A percentile compares a stretch with the other conserved stretches of the same genome.
These are phyloP conservation scores for Epistrophe eligans DNA, from an alignment of 2,888 invertebrate species.

Conservation along the genomic window DNA sequence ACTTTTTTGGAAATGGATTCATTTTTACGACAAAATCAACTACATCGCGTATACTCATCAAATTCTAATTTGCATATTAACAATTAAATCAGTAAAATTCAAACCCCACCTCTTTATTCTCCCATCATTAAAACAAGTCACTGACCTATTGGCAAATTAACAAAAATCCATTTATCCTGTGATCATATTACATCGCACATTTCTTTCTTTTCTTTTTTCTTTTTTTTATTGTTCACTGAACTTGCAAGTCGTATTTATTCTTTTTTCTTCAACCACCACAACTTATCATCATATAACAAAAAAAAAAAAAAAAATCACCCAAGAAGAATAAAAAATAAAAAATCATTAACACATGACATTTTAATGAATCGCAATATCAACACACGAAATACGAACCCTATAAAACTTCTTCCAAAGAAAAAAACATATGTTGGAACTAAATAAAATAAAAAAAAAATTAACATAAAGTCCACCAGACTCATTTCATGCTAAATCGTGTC, in stretches of 20 bases:
- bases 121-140: slow-evolving; percentile 5
- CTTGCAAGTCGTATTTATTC: slow-evolving; percentile 23
- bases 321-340: slow-evolving; percentile 30
- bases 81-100: not conserved
- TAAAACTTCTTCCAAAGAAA: slow-evolving; percentile 51
- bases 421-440: slow-evolving; percentile 50
- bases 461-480: not conserved
- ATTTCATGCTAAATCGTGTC: slow-evolving; percentile 13
- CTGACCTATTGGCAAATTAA: slow-evolving; percentile 41
- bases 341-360: slow-evolving; percentile 80
- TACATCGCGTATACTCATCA: not conserved
- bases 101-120: not conserved
- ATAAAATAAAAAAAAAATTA: not conserved
- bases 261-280: slow-evolving; percentile 16
- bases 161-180: not conserved
- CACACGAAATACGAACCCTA: slow-evolving; percentile 36
- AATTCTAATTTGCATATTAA: not conserved
- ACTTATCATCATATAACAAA: slow-evolving; percentile 36
- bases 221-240: slow-evolving; percentile 31
- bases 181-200: slow-evolving; percentile 47
- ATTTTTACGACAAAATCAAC: no score
- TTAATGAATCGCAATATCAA: slow-evolving; percentile 79
- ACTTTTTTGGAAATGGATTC: no score
- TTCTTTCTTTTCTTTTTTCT: no score
- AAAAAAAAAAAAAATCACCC: slow-evolving; percentile 2